These are phyloP conservation scores for Ciconia maguari DNA, from an alignment of 2,113 vertebrate species.

Conservation along the genomic window DNA sequence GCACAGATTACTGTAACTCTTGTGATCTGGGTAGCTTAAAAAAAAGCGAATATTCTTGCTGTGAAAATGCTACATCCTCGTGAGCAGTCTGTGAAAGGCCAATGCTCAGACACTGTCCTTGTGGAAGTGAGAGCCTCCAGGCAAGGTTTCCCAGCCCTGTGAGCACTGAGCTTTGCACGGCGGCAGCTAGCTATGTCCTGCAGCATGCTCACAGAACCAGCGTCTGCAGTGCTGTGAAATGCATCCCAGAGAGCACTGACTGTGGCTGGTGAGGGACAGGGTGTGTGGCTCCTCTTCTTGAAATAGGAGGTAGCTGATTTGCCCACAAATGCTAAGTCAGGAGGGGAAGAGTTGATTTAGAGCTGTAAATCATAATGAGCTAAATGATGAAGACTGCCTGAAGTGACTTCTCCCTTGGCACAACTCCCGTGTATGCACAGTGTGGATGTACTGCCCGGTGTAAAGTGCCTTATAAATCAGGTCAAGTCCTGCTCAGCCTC, in stretches of 20 bases:
- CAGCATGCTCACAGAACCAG: not conserved
- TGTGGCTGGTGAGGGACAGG: too few relatives aligned
- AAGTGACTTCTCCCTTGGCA: not conserved
- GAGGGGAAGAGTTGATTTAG: not conserved
- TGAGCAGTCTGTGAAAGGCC: not conserved
- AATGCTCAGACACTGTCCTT: not conserved
- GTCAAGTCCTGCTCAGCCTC: not conserved
- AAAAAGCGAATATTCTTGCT: not conserved
- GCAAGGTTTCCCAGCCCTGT: not conserved
- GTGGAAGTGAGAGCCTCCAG: not conserved
- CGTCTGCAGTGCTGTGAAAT: not conserved
- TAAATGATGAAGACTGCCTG: not conserved
- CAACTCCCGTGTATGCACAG: fast-evolving
- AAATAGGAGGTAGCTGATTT: not conserved
- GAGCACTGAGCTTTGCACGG: not conserved
- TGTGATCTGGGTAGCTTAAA: not conserved
- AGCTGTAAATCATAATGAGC: not conserved
- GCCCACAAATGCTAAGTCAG: not conserved
- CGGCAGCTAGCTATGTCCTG: fast-evolving
- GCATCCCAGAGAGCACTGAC: not conserved
- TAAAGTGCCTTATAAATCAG: not conserved
- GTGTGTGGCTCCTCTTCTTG: not conserved
- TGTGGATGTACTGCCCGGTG: not conserved
- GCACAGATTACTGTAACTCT: not conserved
- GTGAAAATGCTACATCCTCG: not conserved